A percentile compares a stretch with the other conserved stretches of the same genome.
Conservation (phyloP, 2,113 vertebrate species). For the Sinocyclocheilus anshuiensis region DNA sequence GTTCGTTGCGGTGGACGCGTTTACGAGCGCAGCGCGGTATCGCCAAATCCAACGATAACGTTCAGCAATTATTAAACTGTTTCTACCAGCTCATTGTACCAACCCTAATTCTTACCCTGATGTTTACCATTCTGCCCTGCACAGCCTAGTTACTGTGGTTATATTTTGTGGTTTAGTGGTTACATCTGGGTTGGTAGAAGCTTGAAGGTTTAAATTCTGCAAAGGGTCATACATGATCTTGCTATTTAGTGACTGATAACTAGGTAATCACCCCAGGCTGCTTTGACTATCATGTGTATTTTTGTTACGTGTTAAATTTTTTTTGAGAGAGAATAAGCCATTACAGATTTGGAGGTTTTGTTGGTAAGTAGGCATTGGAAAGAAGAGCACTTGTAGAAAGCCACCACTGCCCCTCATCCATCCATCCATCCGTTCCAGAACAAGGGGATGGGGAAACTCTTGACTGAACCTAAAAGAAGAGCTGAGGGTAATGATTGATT, state of each 20-base stretch:
- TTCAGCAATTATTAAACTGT: background rate
- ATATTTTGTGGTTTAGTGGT: background rate
- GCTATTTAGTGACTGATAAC: background rate
- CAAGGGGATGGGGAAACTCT: background rate
- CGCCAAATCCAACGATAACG: background rate
- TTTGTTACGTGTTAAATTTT: no score
- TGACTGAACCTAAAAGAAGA: slow-evolving; percentile 4
- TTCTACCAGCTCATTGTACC: background rate
- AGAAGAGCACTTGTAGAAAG: background rate
- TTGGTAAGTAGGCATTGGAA: background rate
- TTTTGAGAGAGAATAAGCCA: background rate
- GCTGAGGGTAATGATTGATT: background rate
- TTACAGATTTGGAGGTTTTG: background rate
- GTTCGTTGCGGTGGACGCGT: background rate
- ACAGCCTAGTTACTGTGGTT: background rate
- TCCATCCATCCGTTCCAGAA: background rate
- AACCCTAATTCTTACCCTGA: background rate
- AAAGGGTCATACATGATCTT: background rate
- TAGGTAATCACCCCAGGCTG: background rate
- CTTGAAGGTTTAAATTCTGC: background rate
- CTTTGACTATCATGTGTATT: background rate
- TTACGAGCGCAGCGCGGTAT: background rate
- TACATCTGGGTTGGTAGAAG: background rate
- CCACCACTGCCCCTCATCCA: background rate
- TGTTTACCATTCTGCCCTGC: background rate